Evolutionary conservation across 2,797 vertebrate genomes (phyloP).

Genomic region (Clarias pachynema): DNA sequence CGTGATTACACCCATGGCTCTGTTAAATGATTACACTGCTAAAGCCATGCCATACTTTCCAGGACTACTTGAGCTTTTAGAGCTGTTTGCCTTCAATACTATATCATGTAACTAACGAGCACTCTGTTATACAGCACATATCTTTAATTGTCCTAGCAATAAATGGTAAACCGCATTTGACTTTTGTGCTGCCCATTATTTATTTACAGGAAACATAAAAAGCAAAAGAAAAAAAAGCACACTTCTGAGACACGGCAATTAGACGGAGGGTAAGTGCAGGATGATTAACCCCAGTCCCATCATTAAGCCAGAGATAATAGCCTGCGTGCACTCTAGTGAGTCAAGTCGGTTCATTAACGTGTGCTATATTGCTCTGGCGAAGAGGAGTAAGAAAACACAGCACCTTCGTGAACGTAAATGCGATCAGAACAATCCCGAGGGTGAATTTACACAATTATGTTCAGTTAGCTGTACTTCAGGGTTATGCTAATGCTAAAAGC

Average conservation of each 20-base stretch:
- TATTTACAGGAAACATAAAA: conserved; percentile 32
- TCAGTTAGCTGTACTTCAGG: not conserved
- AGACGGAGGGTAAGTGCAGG: conserved; percentile 31
- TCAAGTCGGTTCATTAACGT: conserved; percentile 25
- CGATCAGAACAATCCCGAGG: not conserved
- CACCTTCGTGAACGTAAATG: conserved; percentile 8
- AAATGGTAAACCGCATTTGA: conserved; percentile 29
- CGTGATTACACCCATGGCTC: not conserved
- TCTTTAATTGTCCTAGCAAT: conserved; percentile 29
- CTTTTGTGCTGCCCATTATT: conserved; percentile 27
- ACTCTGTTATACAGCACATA: conserved; percentile 33
- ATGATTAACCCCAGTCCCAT: conserved; percentile 42
- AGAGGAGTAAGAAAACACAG: conserved; percentile 14
- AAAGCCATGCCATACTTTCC: not conserved
- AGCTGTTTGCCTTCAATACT: not conserved
- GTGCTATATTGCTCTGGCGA: conserved; percentile 32
- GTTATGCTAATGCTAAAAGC: conserved; percentile 6
- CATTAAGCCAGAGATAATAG: conserved; percentile 40
- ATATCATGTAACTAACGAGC: conserved; percentile 35
- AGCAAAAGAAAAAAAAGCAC: not conserved
- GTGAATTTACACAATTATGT: not conserved
- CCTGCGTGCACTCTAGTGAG: conserved; percentile 11
- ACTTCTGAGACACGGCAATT: conserved; percentile 32
- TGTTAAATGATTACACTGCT: not conserved
- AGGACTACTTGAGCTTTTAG: not conserved